Evolutionary conservation across 2,888 invertebrate species (phyloP).

Genomic region (Ormyrus pomaceus): DNA sequence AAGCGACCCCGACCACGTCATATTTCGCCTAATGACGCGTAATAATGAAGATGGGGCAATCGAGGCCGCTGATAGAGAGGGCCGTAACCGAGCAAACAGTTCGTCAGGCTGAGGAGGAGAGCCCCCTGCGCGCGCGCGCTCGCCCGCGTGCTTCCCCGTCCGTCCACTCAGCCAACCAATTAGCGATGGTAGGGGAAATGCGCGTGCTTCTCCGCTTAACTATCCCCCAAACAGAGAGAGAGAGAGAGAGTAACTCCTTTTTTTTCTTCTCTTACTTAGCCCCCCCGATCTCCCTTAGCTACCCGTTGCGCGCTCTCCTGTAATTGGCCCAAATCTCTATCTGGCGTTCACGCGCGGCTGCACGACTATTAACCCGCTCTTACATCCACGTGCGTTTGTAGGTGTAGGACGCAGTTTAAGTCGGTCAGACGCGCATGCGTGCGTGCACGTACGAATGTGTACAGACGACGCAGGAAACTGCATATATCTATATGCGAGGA

Average conservation of each 20-base stretch:
- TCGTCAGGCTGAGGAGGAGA: constrained; percentile 55
- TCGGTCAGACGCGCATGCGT: too few relatives aligned
- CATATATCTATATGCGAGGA: background rate
- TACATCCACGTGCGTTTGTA: too few relatives aligned
- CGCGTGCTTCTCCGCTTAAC: constrained; percentile 20
- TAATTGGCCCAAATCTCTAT: background rate
- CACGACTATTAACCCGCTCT: too few relatives aligned
- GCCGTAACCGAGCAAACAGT: constrained; percentile 58
- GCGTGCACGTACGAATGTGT: background rate
- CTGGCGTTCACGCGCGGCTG: too few relatives aligned
- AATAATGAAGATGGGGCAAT: constrained; percentile 61
- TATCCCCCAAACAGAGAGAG: constrained; percentile 12
- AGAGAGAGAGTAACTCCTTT: background rate
- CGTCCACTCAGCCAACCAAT: constrained; percentile 29
- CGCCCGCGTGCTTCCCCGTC: constrained; percentile 52
- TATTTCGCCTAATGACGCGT: constrained; percentile 41
- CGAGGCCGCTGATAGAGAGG: constrained; percentile 60
- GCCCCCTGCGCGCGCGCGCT: background rate
- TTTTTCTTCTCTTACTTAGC: background rate
- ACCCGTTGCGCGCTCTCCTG: background rate
- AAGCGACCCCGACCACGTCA: constrained; percentile 24
- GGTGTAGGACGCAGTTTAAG: too few relatives aligned
- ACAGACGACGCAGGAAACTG: too few relatives aligned
- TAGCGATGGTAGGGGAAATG: constrained; percentile 22
- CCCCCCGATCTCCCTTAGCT: background rate